phyloP scores from a whole-genome alignment of 2,888 invertebrate species.

The Microplitis manilae region DNA sequence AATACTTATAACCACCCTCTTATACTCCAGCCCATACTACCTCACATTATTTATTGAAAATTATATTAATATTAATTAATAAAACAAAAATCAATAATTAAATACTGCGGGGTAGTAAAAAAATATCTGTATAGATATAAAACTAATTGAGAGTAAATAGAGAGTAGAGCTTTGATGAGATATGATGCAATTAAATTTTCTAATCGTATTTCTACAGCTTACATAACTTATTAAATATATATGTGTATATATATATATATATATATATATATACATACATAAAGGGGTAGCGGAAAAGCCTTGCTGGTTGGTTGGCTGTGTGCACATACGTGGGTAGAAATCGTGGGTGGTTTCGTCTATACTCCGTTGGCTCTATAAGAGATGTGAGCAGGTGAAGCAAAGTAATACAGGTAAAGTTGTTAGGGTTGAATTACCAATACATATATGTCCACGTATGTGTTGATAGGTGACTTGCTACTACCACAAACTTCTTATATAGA shows the following conservation, averaged over 20 bases:
- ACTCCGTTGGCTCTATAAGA: slow-evolving; percentile 22
- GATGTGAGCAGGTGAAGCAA: slow-evolving; percentile 39
- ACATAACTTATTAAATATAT: background rate
- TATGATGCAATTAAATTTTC: background rate
- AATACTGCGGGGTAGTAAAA: too few species aligned
- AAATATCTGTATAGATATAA: too few species aligned
- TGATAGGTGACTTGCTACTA: too few species aligned
- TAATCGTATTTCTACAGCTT: background rate
- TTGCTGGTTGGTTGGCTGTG: slow-evolving; percentile 14
- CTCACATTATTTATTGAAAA: background rate
- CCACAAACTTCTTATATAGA: too few species aligned
- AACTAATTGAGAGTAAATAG: background rate
- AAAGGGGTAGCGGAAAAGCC: slow-evolving; percentile 24
- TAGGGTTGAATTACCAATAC: slow-evolving; percentile 1
- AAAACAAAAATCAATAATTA: background rate
- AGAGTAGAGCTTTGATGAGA: background rate
- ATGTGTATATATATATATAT: too few species aligned
- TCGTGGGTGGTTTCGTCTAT: slow-evolving; percentile 28
- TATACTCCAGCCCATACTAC: background rate
- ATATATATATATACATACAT: background rate
- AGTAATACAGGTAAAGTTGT: slow-evolving; percentile 32
- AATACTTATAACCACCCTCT: background rate
- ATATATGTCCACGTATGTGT: background rate
- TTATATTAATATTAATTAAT: background rate
- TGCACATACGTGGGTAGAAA: slow-evolving; percentile 37